Percentiles rank a stretch among this genome's conserved stretches.
These are phyloP conservation scores for Phragmatobia fuliginosa DNA, from an alignment of 2,888 invertebrate genomes.

Conservation along the genomic window DNA sequence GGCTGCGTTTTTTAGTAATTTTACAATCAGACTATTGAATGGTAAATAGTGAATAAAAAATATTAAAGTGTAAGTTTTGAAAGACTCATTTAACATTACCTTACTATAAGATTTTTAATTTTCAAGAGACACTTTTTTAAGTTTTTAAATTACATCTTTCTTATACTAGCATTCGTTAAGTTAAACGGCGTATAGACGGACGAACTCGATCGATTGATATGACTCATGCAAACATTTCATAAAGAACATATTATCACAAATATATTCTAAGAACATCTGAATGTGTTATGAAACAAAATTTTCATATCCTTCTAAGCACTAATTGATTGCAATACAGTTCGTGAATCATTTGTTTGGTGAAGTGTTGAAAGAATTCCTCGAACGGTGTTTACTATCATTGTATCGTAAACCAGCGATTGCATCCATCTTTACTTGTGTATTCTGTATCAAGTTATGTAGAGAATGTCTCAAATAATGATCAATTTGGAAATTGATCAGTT, in stretches of 20 bases:
- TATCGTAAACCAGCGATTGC: neutral
- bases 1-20: too few species aligned
- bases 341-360: constrained; percentile 33
- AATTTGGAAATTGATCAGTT: too few species aligned
- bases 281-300: constrained; percentile 26
- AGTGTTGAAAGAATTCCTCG: constrained; percentile 27
- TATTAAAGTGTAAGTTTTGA: too few species aligned
- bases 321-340: constrained; percentile 28
- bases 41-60: too few species aligned
- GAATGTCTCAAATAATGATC: too few species aligned
- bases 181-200: neutral
- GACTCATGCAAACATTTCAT: constrained; percentile 1
- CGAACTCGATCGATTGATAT: neutral
- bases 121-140: too few species aligned
- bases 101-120: too few species aligned
- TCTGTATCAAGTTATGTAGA: too few species aligned
- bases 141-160: neutral
- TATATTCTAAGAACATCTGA: constrained; percentile 29
- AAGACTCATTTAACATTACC: too few species aligned
- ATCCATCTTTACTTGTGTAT: too few species aligned
- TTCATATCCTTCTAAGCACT: constrained; percentile 29
- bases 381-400: constrained; percentile 3
- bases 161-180: neutral
- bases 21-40: too few species aligned
- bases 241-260: constrained; percentile 7